Conservation (phyloP, 1,140 invertebrate genomes). For the Macrotrachela quadricornifera region DNA sequence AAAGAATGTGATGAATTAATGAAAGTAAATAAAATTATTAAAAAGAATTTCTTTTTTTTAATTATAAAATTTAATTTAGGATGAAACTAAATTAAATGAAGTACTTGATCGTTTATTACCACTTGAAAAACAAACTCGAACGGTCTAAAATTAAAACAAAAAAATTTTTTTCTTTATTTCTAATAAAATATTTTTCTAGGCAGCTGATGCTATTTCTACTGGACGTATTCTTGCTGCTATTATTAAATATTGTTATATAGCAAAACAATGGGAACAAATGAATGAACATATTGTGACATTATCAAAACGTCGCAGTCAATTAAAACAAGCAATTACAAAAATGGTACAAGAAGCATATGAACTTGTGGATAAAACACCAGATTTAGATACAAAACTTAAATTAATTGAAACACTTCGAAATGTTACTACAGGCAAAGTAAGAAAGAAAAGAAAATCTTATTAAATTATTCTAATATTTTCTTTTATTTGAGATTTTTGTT, state of each 20-base stretch:
- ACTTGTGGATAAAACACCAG: conserved; percentile 44
- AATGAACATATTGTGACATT: conserved; percentile 81
- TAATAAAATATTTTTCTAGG: conserved; percentile 33
- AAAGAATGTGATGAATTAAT: conserved; percentile 68
- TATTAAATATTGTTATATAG: conserved; percentile 76
- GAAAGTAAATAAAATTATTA: conserved; percentile 24
- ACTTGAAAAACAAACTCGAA: conserved; percentile 84
- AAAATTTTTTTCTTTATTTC: background rate
- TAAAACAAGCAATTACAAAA: conserved; percentile 70
- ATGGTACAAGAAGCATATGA: conserved; percentile 75
- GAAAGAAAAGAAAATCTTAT: too few relatives aligned
- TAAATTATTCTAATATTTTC: too few relatives aligned
- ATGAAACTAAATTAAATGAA: conserved; percentile 41
- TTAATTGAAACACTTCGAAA: conserved; percentile 80
- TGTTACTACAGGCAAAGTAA: conserved; percentile 74
- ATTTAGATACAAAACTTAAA: conserved; percentile 41
- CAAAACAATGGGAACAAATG: conserved; percentile 68
- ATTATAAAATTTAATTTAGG: too few relatives aligned
- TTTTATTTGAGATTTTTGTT: conserved; percentile 55
- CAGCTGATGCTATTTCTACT: conserved; percentile 80
- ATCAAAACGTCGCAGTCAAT: conserved; percentile 75
- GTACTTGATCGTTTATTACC: conserved; percentile 70
- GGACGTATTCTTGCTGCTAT: conserved; percentile 74
- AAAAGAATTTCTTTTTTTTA: too few relatives aligned
- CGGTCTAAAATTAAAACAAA: conserved; percentile 36